Conservation (phyloP, 2,888 invertebrate species). For the Galeopsomyia nigrocyanea region DNA sequence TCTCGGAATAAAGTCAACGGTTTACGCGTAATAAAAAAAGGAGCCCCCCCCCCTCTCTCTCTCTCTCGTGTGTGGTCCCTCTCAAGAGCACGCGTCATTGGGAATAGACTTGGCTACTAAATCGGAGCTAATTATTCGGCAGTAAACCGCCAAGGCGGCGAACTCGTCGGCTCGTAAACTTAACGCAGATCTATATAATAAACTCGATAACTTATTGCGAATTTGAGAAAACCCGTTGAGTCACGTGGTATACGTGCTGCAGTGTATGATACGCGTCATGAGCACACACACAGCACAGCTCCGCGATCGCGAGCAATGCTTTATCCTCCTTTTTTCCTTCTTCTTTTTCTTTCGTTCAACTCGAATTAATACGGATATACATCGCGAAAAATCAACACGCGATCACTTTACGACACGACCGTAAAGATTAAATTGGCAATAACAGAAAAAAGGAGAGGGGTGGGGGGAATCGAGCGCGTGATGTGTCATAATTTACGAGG, state of each 20-base stretch:
- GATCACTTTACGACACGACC: no score
- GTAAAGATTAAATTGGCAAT: no score
- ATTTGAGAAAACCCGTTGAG: slow-evolving; percentile 16
- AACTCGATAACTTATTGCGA: slow-evolving; percentile 57
- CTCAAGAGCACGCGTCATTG: slow-evolving; percentile 44
- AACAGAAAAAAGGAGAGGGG: no score
- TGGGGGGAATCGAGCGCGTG: not conserved
- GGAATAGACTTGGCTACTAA: slow-evolving; percentile 63
- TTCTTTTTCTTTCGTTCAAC: no score
- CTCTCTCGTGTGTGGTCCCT: slow-evolving; percentile 18
- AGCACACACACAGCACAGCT: no score
- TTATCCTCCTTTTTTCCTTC: no score
- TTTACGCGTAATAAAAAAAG: slow-evolving; percentile 65
- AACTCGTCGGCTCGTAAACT: slow-evolving; percentile 59
- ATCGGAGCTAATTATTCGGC: slow-evolving; percentile 67
- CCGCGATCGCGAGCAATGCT: no score
- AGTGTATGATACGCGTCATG: no score
- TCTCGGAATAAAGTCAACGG: slow-evolving; percentile 62
- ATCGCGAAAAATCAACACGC: no score
- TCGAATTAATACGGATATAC: no score
- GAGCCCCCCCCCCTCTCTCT: slow-evolving; percentile 40
- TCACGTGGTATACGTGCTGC: no score
- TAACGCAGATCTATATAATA: slow-evolving; percentile 57
- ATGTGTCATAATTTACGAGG: slow-evolving; percentile 3
- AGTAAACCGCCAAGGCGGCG: slow-evolving; percentile 51